Evolutionary conservation across 2,888 invertebrate species (phyloP).

Genomic region (Dicranocentrus wangi): DNA sequence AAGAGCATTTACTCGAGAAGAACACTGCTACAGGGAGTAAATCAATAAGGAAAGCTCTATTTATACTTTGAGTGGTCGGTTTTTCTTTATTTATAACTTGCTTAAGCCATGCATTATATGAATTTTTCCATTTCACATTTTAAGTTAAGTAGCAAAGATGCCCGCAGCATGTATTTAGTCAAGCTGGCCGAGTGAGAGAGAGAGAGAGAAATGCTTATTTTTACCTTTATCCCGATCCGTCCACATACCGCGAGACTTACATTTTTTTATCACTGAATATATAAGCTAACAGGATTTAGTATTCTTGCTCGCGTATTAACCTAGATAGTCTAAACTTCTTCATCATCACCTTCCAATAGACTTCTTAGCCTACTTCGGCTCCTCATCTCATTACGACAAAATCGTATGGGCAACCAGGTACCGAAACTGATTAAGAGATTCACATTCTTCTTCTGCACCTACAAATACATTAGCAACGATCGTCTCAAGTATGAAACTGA

Average conservation of each 20-base stretch:
- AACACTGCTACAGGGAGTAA: not conserved
- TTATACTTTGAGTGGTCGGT: too few relatives aligned
- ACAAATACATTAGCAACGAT: not conserved
- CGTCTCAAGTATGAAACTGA: not conserved
- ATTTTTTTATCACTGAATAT: constrained; percentile 14
- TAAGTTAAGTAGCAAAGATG: not conserved
- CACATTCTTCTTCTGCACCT: too few relatives aligned
- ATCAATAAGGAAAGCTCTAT: not conserved
- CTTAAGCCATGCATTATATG: too few relatives aligned
- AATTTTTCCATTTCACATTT: too few relatives aligned
- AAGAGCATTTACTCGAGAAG: not conserved
- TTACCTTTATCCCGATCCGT: too few relatives aligned
- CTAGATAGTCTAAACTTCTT: constrained; percentile 18
- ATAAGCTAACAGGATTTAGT: constrained; percentile 8
- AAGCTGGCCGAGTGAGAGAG: not conserved
- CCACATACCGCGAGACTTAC: too few relatives aligned
- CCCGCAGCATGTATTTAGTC: constrained; percentile 1
- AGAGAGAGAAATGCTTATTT: not conserved
- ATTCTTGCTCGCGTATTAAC: constrained; percentile 10
- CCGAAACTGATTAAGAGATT: not conserved
- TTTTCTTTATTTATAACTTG: too few relatives aligned
- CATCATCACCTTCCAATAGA: constrained; percentile 25
- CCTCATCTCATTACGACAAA: not conserved
- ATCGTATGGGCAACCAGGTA: constrained; percentile 2
- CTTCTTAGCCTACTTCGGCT: constrained; percentile 17